Evolutionary conservation across 2,113 vertebrate genomes (phyloP).

Genomic region (Gobio gobio): DNA sequence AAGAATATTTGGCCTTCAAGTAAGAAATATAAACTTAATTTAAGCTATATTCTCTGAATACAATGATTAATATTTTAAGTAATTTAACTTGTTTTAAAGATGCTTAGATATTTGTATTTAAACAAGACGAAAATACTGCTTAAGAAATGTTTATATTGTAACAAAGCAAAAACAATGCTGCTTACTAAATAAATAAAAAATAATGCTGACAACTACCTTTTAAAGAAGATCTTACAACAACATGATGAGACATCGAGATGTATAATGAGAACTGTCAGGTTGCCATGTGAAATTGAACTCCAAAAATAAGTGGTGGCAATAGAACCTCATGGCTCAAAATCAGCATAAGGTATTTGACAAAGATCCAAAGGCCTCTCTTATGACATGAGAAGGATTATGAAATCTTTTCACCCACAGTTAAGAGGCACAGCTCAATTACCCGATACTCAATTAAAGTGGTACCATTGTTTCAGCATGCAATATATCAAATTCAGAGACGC

Average conservation of each 20-base stretch:
- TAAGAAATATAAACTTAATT: too few species aligned
- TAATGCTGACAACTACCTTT: not conserved
- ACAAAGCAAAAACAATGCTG: not conserved
- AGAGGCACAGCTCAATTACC: slow-evolving; percentile 28
- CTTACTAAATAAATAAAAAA: not conserved
- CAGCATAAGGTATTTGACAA: slow-evolving; percentile 30
- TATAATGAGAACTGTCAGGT: slow-evolving; percentile 34
- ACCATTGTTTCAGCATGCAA: slow-evolving; percentile 64
- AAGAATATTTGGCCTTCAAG: too few species aligned
- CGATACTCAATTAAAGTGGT: slow-evolving; percentile 54
- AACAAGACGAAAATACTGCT: not conserved
- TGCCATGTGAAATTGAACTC: slow-evolving; percentile 33
- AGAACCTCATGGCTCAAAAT: slow-evolving; percentile 24
- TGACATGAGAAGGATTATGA: slow-evolving; percentile 39
- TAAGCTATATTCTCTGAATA: not conserved
- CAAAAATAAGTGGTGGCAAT: slow-evolving; percentile 7
- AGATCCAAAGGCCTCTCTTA: slow-evolving; percentile 31
- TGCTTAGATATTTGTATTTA: not conserved
- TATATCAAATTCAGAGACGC: slow-evolving; percentile 28
- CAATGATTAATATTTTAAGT: not conserved
- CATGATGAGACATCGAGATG: slow-evolving; percentile 24
- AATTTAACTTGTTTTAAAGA: too few species aligned
- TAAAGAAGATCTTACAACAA: slow-evolving; percentile 22
- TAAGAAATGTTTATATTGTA: not conserved
- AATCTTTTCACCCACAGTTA: slow-evolving; percentile 28